Conservation (phyloP, 2,797 vertebrate genomes). For the Rallus crepitans region DNA sequence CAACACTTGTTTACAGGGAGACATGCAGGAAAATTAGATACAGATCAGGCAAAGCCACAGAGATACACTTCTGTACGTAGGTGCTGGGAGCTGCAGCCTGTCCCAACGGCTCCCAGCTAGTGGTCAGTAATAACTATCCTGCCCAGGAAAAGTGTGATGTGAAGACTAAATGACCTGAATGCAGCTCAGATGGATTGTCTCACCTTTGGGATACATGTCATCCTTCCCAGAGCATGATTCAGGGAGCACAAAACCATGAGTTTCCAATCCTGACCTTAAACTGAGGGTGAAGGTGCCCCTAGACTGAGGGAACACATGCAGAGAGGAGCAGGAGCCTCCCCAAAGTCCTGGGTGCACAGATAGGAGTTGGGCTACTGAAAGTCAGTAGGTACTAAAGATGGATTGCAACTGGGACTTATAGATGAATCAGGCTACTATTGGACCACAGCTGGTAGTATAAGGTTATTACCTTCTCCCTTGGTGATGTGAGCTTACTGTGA, state of each 20-base stretch:
- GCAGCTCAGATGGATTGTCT: not conserved
- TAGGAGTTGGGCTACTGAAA: not conserved
- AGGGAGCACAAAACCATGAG: not conserved
- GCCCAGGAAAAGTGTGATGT: not conserved
- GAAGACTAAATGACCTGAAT: not conserved
- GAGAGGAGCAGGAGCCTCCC: not conserved
- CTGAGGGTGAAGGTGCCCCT: not conserved
- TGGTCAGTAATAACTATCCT: not conserved
- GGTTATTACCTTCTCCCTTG: not conserved
- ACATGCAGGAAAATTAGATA: not conserved
- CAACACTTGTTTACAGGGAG: slow-evolving; percentile 5
- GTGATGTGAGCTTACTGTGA: not conserved
- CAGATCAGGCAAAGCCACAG: not conserved
- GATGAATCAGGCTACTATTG: not conserved
- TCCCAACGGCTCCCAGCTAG: not conserved
- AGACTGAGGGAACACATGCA: not conserved
- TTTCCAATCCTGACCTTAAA: not conserved
- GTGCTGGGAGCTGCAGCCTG: not conserved
- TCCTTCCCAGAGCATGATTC: not conserved
- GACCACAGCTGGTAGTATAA: not conserved
- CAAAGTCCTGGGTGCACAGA: not conserved
- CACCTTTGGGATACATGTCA: not conserved
- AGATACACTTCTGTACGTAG: not conserved
- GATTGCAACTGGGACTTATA: not conserved
- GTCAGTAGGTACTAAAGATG: not conserved